Base-by-base conservation (phyloP, 2,888 invertebrate species). In the Isoperla grammatica region DNA sequence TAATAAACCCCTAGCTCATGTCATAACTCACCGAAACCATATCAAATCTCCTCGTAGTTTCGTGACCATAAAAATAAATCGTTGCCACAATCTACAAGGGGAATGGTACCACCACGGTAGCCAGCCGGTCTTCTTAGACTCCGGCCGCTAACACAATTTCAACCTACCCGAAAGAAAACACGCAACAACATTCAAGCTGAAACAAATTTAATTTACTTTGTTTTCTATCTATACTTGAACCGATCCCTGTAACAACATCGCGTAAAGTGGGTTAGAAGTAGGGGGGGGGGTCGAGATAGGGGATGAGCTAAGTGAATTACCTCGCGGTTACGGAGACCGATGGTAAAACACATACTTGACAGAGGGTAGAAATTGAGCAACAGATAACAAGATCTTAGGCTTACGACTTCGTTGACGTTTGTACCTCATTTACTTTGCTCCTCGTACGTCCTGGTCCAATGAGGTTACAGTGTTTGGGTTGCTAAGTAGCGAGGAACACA, bases 191-290 rank as follows among this genome's bases (percentile, higher is more conserved):
- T 45, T 57, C 57, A 29, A 29, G 57, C n/a, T 45, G 46, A 46
- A 43, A 46, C 42, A 60, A 60, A 61, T 61, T 57, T 57, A 57
- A 57, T 61, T 61, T 61, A 35, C 61, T 45, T 53, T 61, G 57
- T 61, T 61, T 61, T 61, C 57, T 39, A 39, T 58, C 20, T 29
- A 11, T 46, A 45, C 15, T 42, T 46, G 23, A 61, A 43, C 55
- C 45, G 57, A 61, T 57, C 61, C 43, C 53, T 61, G 61, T 57
- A 61, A 61, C 61, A 61, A 61, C 57, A 61, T 61, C 57, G 57
- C 40, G 37, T 35, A 48, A 61, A 61, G 57, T 53, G 40, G 19
- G 46, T 50, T 17, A 40, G 50, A 46, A 22, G n/a, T 22, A 50
- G 29, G 22, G 17, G 37, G 3, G 48, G 57, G 48, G n/a, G 15